Evolutionary conservation across 2,888 invertebrate species (phyloP), one percentile per base, ranked within the genome.

Genomic region (Blera fallax): DNA sequence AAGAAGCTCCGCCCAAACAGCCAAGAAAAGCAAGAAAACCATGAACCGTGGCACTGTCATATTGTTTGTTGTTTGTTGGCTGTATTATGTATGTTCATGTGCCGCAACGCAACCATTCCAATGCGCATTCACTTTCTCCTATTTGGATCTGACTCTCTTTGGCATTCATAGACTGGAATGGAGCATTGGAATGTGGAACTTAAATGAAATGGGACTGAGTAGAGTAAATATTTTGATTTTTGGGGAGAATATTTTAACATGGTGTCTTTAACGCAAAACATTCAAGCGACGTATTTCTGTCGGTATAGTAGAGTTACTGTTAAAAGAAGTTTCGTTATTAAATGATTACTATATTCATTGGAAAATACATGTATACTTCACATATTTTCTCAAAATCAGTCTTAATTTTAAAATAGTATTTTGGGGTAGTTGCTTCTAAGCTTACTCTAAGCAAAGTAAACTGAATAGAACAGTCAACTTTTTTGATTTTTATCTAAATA

Each of bases 151-250:
- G 34, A 37, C 34, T 76, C 76, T 76, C 64, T 54, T 64, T 11
- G 14, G 64, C 6, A 34, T n/a, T 11, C n/a, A 56, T 11, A 14
- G 43, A 10, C 24, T 58, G 67, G 77, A 60, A 52, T 11, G 34
- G 11, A 48, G 1, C 10, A 45, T 32, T 60, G 67, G 60, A 77
- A 69, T 77, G 77, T 77, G 77, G 77, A 67, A 67, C 65, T 32
- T 48, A 24, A 52, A 3, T 29, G 16, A 10, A 16, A 60, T 43
- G 58, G 48, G 48, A 14, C 24, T 65, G 34, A 4, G 40, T 3
- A 29, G 14, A 21, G 24, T 37, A n/a, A n/a, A n/a, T 1, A 6
- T 6, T 52, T 11, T 8, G 6, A 5, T 21, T 11, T 21, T 11
- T 50, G n/a, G 34, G 34, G 34, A 52, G 14, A 52, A 14, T 14